A percentile compares a stretch with the other conserved stretches of the same genome.
These are phyloP conservation scores for Monomorium pharaonis DNA, from an alignment of 1,140 invertebrate genomes.

Conservation along the genomic window DNA sequence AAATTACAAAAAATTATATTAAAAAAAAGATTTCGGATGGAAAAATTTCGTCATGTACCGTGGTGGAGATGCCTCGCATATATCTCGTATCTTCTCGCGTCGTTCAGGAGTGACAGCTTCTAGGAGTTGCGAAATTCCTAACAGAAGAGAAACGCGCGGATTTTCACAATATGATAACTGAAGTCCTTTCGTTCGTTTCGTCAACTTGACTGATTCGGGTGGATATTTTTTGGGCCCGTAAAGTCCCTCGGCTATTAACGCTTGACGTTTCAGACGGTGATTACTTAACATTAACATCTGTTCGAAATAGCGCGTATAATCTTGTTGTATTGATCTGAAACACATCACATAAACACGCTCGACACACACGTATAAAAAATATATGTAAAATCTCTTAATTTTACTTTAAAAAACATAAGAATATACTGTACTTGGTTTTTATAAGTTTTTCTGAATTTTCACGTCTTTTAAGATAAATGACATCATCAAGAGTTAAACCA, in stretches of 20 bases:
- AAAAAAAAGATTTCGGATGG: constrained; percentile 29
- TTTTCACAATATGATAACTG: constrained; percentile 80
- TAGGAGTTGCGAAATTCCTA: constrained; percentile 74
- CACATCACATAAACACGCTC: constrained; percentile 8
- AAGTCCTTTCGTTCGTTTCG: constrained; percentile 73
- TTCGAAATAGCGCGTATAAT: constrained; percentile 78
- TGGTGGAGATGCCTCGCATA: constrained; percentile 75
- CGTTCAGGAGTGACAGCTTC: constrained; percentile 75
- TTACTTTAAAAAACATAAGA: constrained; percentile 24
- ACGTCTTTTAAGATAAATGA: constrained; percentile 69
- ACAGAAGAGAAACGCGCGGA: constrained; percentile 75
- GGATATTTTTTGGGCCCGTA: constrained; percentile 79
- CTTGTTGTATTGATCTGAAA: constrained; percentile 79
- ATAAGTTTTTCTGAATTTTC: constrained; percentile 69
- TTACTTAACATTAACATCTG: constrained; percentile 81
- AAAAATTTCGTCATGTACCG: constrained; percentile 35
- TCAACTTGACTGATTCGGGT: constrained; percentile 77
- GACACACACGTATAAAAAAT: constrained; percentile 42
- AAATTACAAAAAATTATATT: constrained; percentile 61
- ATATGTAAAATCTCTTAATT: constrained; percentile 3
- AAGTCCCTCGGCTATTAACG: constrained; percentile 75
- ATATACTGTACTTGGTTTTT: constrained; percentile 72
- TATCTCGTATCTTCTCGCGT: constrained; percentile 80
- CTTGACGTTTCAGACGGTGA: constrained; percentile 69
- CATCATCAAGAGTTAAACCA: constrained; percentile 75